These are phyloP conservation scores for Calameuta pallipes DNA, from an alignment of 2,888 invertebrate species.

Conservation along the genomic window DNA sequence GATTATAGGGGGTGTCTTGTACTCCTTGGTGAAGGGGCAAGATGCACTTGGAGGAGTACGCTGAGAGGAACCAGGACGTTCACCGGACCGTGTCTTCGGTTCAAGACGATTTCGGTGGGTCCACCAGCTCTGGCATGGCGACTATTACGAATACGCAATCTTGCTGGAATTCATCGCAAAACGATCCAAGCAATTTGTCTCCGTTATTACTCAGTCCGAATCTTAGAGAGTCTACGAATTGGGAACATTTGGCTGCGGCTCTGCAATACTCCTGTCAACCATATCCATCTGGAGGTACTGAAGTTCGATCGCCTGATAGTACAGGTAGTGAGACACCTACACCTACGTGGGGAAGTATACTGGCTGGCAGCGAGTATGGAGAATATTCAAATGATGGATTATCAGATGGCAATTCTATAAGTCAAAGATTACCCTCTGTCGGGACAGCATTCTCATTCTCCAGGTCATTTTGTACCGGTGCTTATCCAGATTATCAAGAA, in stretches of 20 bases:
- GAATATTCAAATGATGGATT: slow-evolving; percentile 42
- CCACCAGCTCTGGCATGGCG: slow-evolving; percentile 9
- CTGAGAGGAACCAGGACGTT: slow-evolving; percentile 33
- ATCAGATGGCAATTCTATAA: slow-evolving; percentile 16
- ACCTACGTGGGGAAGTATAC: slow-evolving; percentile 43
- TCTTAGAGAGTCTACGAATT: slow-evolving; percentile 38
- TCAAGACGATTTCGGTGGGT: slow-evolving; percentile 29
- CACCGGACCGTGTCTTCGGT: not conserved
- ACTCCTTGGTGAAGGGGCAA: not conserved
- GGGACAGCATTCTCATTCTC: slow-evolving; percentile 60
- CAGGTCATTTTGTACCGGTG: slow-evolving; percentile 36
- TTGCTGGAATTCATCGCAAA: slow-evolving; percentile 43
- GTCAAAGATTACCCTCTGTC: slow-evolving; percentile 49
- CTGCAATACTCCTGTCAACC: slow-evolving; percentile 48
- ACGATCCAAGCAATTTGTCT: slow-evolving; percentile 34
- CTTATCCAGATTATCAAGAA: slow-evolving; percentile 39
- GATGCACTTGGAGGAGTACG: slow-evolving; percentile 51
- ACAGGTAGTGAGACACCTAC: slow-evolving; percentile 49
- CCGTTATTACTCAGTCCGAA: slow-evolving; percentile 31
- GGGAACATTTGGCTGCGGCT: slow-evolving; percentile 49
- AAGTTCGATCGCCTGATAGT: slow-evolving; percentile 45
- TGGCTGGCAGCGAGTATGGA: slow-evolving; percentile 38
- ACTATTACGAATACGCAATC: slow-evolving; percentile 28
- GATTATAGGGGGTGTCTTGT: not conserved
- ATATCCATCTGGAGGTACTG: slow-evolving; percentile 16